phyloP scores from a whole-genome alignment of 2,888 invertebrate species.

The Lasioglossum zephyrum region DNA sequence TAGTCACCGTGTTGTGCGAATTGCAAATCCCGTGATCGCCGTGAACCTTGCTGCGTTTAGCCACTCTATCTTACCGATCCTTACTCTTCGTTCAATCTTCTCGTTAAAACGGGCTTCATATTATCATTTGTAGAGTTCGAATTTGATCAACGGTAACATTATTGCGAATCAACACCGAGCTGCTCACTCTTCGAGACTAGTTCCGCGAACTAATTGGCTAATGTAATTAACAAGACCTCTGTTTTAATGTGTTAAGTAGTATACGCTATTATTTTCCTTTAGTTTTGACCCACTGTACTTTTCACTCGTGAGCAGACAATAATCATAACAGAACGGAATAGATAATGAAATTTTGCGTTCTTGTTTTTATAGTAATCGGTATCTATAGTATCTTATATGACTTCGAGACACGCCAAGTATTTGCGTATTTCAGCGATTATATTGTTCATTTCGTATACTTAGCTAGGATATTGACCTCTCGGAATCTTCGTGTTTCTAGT shows the following conservation, averaged over 20 bases:
- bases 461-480: neutral
- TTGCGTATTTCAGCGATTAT: slow-evolving; percentile 8
- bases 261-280: slow-evolving; percentile 40
- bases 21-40: slow-evolving; percentile 44
- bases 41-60: slow-evolving; percentile 37
- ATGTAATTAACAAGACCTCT: slow-evolving; percentile 65
- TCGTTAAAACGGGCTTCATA: slow-evolving; percentile 20
- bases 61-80: slow-evolving; percentile 34
- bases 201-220: slow-evolving; percentile 66
- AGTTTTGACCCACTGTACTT: slow-evolving; percentile 8
- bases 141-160: slow-evolving; percentile 51
- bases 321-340: neutral
- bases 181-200: slow-evolving; percentile 34
- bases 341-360: slow-evolving; percentile 11
- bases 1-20: slow-evolving; percentile 34
- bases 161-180: slow-evolving; percentile 35
- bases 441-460: neutral
- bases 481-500: too few species aligned
- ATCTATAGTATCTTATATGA: neutral
- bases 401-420: neutral
- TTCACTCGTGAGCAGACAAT: slow-evolving; percentile 27
- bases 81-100: slow-evolving; percentile 13
- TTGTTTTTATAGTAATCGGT: neutral
- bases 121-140: slow-evolving; percentile 43
- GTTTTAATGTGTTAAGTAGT: slow-evolving; percentile 62